Evolutionary conservation across 1,140 invertebrate genomes (phyloP), one percentile per base, ranked within the genome.

Genomic region (Telenomus remus): DNA sequence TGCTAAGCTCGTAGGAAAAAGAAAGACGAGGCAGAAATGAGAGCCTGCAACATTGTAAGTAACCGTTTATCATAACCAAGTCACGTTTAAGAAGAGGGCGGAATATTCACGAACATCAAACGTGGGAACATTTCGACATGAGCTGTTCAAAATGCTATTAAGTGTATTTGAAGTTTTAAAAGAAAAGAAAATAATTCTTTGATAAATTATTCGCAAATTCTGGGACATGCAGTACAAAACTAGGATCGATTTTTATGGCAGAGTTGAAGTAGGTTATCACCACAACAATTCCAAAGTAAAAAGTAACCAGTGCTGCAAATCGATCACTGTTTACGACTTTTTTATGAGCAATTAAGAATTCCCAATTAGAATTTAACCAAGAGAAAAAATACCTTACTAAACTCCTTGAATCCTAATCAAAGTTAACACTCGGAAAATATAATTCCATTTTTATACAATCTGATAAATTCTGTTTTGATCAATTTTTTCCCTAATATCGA

Each of bases 91-190:
- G 47, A 37, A 49, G n/a, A 56, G 46, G 54, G 13, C 49, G 44
- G 59, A 70, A 70, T 65, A 70, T 70, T 69, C 57, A 70, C 60
- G 48, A 75, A 69, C 57, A 44, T n/a, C 11, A 42, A 70, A 70
- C 73, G 73, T 76, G 73, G 65, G 73, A 76, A 76, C 63, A 46
- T 34, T 63, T 34, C 47, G 19, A 61, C 47, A 35, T 42, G 47
- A 44, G 57, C 19, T 15, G 15, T 33, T 47, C 53, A 48, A 4
- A 43, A 37, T 46, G 43, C 50, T 63, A n/a, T n/a, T n/a, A n/a
- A n/a, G n/a, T n/a, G n/a, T n/a, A n/a, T n/a, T n/a, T n/a, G n/a
- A n/a, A n/a, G n/a, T n/a, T n/a, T n/a, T n/a, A n/a, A n/a, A n/a
- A n/a, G n/a, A n/a, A n/a, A n/a, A n/a, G n/a, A n/a, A n/a, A n/a